Percentiles rank a stretch among this genome's conserved stretches.
Conservation (phyloP, 1,140 invertebrate species). For the Neelides sp. region DNA sequence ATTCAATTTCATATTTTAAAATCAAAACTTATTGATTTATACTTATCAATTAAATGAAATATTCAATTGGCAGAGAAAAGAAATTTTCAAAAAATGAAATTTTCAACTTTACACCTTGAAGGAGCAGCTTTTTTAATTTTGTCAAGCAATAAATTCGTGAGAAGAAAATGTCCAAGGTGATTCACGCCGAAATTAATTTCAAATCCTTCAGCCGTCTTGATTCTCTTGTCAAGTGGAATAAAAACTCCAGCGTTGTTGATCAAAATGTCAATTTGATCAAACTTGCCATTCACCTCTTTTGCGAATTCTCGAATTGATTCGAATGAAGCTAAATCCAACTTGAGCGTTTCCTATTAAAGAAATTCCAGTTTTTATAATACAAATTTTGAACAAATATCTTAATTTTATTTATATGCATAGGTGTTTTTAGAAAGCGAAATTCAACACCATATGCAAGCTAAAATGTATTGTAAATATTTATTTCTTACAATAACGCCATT, state of each 20-base stretch:
- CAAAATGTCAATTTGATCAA: constrained; percentile 51
- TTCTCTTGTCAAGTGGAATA: constrained; percentile 40
- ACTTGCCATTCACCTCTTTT: constrained; percentile 45
- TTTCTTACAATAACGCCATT: constrained; percentile 49
- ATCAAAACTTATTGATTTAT: not conserved
- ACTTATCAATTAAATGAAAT: not conserved
- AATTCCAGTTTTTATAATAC: too few species aligned
- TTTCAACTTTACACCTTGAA: constrained; percentile 51
- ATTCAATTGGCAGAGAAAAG: not conserved
- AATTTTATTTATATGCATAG: not conserved
- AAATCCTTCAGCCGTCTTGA: constrained; percentile 60
- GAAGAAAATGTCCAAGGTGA: constrained; percentile 69
- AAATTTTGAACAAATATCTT: too few species aligned
- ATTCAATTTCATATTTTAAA: constrained; percentile 4
- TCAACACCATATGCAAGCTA: too few species aligned
- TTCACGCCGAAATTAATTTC: constrained; percentile 70
- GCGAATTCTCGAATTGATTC: constrained; percentile 54
- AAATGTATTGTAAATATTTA: too few species aligned
- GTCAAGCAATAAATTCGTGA: constrained; percentile 63
- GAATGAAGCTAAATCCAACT: constrained; percentile 56
- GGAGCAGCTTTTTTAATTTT: constrained; percentile 47
- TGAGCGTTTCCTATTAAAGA: constrained; percentile 54
- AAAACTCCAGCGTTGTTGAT: constrained; percentile 62
- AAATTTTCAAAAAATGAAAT: too few species aligned
- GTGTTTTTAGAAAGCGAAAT: not conserved